A percentile compares a stretch with the other conserved stretches of the same genome.
Conservation (phyloP, 1,140 invertebrate genomes). For the Platyscapa corneri region DNA sequence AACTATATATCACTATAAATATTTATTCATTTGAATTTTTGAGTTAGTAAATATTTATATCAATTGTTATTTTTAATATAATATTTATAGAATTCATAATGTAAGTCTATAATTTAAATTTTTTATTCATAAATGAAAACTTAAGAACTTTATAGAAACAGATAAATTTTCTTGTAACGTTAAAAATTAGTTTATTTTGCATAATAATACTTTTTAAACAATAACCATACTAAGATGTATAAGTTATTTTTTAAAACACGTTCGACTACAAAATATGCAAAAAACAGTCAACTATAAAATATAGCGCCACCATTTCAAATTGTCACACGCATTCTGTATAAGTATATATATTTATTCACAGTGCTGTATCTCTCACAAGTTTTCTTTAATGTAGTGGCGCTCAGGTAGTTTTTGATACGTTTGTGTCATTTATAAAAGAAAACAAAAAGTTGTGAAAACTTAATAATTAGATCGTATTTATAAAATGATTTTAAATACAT, state of each 20-base stretch:
- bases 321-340: no score
- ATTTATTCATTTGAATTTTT: not conserved
- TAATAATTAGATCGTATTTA: not conserved
- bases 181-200: not conserved
- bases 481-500: not conserved
- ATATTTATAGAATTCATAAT: no score
- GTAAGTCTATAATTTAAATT: not conserved
- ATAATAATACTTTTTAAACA: not conserved
- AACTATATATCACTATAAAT: not conserved
- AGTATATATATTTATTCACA: no score
- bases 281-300: not conserved
- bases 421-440: no score
- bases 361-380: no score
- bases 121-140: not conserved
- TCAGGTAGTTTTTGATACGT: no score
- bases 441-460: no score
- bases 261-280: not conserved
- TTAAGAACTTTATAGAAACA: not conserved
- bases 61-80: not conserved
- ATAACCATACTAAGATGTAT: not conserved
- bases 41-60: not conserved
- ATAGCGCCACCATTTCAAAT: conserved; percentile 30
- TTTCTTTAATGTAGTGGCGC: no score
- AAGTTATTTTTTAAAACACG: not conserved
- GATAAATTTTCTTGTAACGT: not conserved